Conservation (phyloP, 2,888 invertebrate genomes). For the Mechanitis messenoides region DNA sequence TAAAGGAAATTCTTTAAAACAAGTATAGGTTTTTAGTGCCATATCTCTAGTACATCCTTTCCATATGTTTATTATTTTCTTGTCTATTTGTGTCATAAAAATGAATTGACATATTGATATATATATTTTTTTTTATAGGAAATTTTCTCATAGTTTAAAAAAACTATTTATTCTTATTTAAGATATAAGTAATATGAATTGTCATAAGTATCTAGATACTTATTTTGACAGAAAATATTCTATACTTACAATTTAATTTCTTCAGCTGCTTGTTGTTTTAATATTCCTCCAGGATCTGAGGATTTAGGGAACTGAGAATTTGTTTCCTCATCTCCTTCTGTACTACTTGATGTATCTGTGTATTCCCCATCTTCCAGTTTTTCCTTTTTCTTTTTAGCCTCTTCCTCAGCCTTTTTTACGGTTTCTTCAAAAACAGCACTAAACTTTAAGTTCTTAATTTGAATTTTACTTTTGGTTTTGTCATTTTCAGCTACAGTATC, state of each 20-base stretch:
- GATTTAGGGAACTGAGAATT: conserved; percentile 67
- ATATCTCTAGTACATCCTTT: too few species aligned
- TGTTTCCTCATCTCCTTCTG: conserved; percentile 52
- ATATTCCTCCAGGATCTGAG: conserved; percentile 66
- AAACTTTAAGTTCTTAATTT: conserved; percentile 82
- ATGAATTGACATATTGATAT: too few species aligned
- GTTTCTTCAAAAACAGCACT: conserved; percentile 81
- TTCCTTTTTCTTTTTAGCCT: conserved; percentile 77
- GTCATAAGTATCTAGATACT: neutral
- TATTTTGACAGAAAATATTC: neutral
- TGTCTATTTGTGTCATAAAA: too few species aligned
- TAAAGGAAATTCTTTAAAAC: too few species aligned
- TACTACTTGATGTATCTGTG: conserved; percentile 64
- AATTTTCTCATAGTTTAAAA: too few species aligned
- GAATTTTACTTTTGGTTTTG: conserved; percentile 76
- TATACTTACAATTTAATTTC: conserved; percentile 71
- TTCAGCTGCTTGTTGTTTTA: conserved; percentile 67
- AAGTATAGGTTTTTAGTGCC: too few species aligned
- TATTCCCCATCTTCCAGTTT: conserved; percentile 81
- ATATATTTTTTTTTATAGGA: too few species aligned
- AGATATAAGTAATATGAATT: neutral
- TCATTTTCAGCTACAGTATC: conserved; percentile 51
- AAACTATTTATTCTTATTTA: neutral
- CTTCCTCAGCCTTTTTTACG: conserved; percentile 79
- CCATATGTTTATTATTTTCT: too few species aligned